Evolutionary conservation across 1,140 invertebrate species (phyloP).

Genomic region (Linepithema humile): DNA sequence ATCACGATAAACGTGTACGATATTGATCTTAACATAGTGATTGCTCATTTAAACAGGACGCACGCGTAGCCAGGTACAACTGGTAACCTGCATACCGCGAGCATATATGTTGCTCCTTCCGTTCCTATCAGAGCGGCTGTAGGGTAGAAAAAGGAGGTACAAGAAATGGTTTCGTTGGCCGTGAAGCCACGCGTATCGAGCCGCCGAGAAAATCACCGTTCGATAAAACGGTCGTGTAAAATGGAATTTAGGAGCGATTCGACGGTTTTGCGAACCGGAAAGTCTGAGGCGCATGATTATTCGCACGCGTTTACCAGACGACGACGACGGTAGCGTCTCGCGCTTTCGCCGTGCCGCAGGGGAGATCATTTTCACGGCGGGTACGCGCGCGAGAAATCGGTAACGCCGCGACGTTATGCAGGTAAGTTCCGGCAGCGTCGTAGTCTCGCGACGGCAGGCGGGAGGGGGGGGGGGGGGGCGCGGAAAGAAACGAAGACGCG

Average conservation of each 20-base stretch:
- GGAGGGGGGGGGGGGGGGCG: background rate
- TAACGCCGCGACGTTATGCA: constrained; percentile 61
- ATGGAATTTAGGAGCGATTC: background rate
- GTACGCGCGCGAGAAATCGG: constrained; percentile 71
- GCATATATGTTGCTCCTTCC: constrained; percentile 1
- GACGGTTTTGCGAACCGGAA: constrained; percentile 62
- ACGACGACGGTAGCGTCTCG: background rate
- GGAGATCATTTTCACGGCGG: constrained; percentile 67
- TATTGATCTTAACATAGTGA: constrained; percentile 42
- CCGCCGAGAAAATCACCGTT: constrained; percentile 62
- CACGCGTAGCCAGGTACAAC: constrained; percentile 29
- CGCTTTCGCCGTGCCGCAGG: constrained; percentile 68
- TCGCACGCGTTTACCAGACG: background rate
- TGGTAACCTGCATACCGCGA: constrained; percentile 64
- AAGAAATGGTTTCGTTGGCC: constrained; percentile 48
- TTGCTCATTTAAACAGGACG: constrained; percentile 48
- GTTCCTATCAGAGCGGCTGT: background rate
- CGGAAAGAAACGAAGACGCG: constrained; percentile 8
- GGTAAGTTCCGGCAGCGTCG: constrained; percentile 64
- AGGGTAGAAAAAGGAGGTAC: constrained; percentile 16
- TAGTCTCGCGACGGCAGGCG: background rate
- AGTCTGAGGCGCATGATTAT: constrained; percentile 24
- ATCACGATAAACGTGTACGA: background rate
- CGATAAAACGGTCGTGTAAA: constrained; percentile 8
- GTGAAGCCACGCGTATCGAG: constrained; percentile 57